A percentile compares a stretch with the other conserved stretches of the same genome.
phyloP scores from a whole-genome alignment of 2,888 invertebrate species.

The Nipponacmea schrenckii region DNA sequence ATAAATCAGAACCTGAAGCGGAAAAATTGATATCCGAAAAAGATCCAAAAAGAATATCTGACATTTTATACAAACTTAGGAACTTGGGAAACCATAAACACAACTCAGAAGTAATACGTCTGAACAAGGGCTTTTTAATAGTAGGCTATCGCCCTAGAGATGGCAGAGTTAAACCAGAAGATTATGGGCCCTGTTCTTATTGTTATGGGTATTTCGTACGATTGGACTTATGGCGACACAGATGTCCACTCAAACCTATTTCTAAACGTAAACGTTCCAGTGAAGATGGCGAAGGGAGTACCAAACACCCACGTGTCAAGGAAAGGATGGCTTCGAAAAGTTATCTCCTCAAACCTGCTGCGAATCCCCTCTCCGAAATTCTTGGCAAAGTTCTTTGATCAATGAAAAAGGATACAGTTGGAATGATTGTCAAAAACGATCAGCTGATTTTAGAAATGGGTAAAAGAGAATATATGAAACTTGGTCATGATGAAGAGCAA shows the following conservation, averaged over 20 bases:
- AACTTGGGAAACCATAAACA: background rate
- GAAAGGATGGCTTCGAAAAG: background rate
- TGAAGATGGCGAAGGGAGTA: too few species aligned
- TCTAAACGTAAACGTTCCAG: background rate
- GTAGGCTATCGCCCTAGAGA: background rate
- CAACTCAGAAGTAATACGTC: too few species aligned
- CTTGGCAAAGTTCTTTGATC: background rate
- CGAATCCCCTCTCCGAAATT: too few species aligned
- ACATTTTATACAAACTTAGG: background rate
- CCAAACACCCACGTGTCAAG: background rate
- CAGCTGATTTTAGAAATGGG: background rate
- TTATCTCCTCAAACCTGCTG: background rate
- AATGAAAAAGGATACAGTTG: background rate
- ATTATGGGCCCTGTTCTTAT: background rate
- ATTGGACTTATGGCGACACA: background rate
- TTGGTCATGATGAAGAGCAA: background rate
- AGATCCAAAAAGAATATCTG: background rate
- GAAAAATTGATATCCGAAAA: background rate
- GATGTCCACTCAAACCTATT: background rate
- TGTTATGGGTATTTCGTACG: too few species aligned
- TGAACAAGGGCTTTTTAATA: too few species aligned
- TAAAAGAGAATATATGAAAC: background rate
- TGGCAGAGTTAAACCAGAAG: background rate
- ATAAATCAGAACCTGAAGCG: background rate
- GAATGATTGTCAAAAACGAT: background rate